Percentiles rank a stretch among this genome's conserved stretches.
Conservation (phyloP, 1,140 invertebrate species). For the Copidosoma floridanum region DNA sequence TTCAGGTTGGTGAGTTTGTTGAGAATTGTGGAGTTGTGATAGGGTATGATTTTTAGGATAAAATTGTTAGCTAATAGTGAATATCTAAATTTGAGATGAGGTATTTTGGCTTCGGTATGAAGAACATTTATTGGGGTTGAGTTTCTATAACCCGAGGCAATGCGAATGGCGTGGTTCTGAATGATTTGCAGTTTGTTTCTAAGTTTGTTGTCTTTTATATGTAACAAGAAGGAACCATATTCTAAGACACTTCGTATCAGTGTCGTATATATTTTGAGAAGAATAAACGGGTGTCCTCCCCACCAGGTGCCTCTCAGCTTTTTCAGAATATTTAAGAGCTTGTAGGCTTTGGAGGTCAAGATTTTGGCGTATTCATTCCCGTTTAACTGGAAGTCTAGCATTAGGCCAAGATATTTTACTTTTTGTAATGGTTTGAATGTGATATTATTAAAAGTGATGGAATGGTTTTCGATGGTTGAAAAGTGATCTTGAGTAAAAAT, state of each 20-base stretch:
- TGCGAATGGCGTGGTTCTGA: conserved; percentile 6
- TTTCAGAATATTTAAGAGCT: conserved; percentile 12
- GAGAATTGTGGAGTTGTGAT: background rate
- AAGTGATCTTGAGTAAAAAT: background rate
- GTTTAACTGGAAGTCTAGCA: conserved; percentile 13
- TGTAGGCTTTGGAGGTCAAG: background rate
- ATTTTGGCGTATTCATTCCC: conserved; percentile 17
- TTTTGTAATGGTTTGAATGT: background rate
- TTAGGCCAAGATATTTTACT: conserved; percentile 22
- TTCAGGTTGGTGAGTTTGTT: background rate
- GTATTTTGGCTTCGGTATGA: background rate
- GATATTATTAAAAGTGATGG: background rate
- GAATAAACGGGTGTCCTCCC: conserved; percentile 17
- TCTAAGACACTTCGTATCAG: conserved; percentile 22
- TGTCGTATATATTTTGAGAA: conserved; percentile 22
- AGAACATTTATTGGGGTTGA: conserved; percentile 13
- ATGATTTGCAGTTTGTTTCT: conserved; percentile 4
- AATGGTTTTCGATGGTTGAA: background rate
- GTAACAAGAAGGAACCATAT: background rate
- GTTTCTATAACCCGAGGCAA: conserved; percentile 10
- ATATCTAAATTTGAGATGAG: background rate
- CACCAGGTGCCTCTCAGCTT: conserved; percentile 10
- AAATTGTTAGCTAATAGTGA: background rate
- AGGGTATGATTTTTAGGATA: background rate
- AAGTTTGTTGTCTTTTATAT: background rate